Base-by-base conservation (phyloP, 2,113 vertebrate species). In the Alexandromys fortis region DNA sequence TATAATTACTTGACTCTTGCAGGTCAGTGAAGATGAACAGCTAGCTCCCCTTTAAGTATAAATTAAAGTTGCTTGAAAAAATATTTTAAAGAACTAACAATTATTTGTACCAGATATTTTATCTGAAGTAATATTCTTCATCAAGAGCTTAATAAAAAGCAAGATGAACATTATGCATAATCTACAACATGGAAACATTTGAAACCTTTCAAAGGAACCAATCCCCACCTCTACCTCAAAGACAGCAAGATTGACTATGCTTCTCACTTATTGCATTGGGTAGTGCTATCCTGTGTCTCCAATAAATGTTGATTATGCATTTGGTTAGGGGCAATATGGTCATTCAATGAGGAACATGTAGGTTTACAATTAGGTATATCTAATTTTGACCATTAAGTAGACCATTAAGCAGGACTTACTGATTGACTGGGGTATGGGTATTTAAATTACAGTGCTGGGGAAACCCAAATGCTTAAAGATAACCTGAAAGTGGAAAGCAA, bases 51-150 rank as follows among this genome's bases (percentile, higher is more conserved):
- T 95, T 83, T 82, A 72, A 58, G 4, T 49, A 78, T 24, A 92
- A 79, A 95, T 86, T 17, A 86, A 75, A 5, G 2, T 38, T 87
- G 19, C 52, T 94, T 94, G 49, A 72, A 73, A 58, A 86, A 78
- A 19, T 38, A 21, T 26, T 58, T 45, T 42, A 85, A 45, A 70
- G 30, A 79, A 38, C 55, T 33, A 81, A 8, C 42, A 67, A 86
- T 42, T 97, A 0, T 52, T 92, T 49, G n/a, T 58, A 78, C 77
- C 8, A 70, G 76, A 75, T 77, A 95, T 81, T 89, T 73, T 47
- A 33, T 70, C 76, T 82, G 49, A 87, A n/a, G 86, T 82, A 88
- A 77, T 88, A 86, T 76, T 9, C 73, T 96, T 92, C 55, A 68
- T 88, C 82, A 87, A 92, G 91, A 14, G 2, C 13, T 65, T 91